Conservation (phyloP, 2,888 invertebrate species). For the Hirudinaria manillensis region DNA sequence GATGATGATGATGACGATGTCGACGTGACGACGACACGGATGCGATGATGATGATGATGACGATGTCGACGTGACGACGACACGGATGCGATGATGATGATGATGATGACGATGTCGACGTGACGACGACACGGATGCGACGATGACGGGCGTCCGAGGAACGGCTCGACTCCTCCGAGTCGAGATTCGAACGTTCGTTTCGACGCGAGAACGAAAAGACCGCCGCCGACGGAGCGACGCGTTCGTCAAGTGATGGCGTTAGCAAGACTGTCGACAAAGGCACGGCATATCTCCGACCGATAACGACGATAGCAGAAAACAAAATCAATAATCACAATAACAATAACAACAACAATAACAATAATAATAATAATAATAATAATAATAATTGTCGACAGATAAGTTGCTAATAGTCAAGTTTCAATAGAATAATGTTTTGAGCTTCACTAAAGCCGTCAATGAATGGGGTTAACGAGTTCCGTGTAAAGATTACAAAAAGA, state of each 20-base stretch:
- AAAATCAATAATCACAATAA: not conserved
- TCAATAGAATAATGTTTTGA: too few species aligned
- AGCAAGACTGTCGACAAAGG: slow-evolving; percentile 17
- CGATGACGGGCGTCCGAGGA: not conserved
- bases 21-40: too few species aligned
- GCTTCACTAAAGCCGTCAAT: too few species aligned
- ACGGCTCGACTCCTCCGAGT: not conserved
- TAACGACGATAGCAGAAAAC: not conserved
- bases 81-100: not conserved
- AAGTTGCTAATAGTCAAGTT: too few species aligned
- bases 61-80: not conserved
- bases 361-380: not conserved
- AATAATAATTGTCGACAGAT: not conserved
- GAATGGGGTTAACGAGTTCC: too few species aligned
- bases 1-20: not conserved
- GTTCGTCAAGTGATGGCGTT: slow-evolving; percentile 6
- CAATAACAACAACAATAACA: not conserved
- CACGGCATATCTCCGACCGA: not conserved
- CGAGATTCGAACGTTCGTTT: not conserved
- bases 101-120: not conserved
- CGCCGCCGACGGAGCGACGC: not conserved
- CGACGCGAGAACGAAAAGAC: not conserved
- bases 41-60: not conserved
- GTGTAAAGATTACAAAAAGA: too few species aligned
- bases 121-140: not conserved